These are phyloP conservation scores for Matsumurasca onukii DNA, from an alignment of 1,140 invertebrate genomes.

Conservation along the genomic window DNA sequence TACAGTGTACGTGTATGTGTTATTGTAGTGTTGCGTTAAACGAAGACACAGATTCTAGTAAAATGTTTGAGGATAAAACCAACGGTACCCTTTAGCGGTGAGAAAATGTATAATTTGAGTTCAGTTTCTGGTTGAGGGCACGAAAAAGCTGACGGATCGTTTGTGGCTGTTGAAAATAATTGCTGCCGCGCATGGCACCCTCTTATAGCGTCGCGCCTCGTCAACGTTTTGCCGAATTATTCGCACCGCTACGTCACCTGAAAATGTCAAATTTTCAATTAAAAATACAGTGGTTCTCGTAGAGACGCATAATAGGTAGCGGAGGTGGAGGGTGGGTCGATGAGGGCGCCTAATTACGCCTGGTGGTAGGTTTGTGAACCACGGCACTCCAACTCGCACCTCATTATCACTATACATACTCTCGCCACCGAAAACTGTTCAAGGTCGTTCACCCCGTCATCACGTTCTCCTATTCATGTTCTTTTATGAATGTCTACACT, in stretches of 20 bases:
- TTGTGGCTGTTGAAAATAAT: neutral
- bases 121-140: slow-evolving; percentile 4
- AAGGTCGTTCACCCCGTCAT: too few relatives aligned
- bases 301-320: neutral
- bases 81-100: neutral
- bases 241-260: neutral
- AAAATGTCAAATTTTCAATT: slow-evolving; percentile 21
- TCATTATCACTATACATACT: too few relatives aligned
- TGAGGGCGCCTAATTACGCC: neutral
- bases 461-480: too few relatives aligned
- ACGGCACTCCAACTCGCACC: neutral
- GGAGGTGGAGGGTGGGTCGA: neutral
- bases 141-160: slow-evolving; percentile 12
- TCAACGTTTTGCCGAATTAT: slow-evolving; percentile 3
- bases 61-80: too few relatives aligned
- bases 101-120: slow-evolving; percentile 9
- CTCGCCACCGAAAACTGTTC: too few relatives aligned
- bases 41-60: too few relatives aligned
- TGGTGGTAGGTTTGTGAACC: neutral
- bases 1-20: too few relatives aligned
- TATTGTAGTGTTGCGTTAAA: too few relatives aligned
- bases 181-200: neutral
- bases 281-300: slow-evolving; percentile 17
- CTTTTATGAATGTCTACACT: too few relatives aligned
- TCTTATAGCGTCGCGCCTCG: neutral